Evolutionary conservation across 2,888 invertebrate genomes (phyloP).

Genomic region (Cataglyphis albicans): DNA sequence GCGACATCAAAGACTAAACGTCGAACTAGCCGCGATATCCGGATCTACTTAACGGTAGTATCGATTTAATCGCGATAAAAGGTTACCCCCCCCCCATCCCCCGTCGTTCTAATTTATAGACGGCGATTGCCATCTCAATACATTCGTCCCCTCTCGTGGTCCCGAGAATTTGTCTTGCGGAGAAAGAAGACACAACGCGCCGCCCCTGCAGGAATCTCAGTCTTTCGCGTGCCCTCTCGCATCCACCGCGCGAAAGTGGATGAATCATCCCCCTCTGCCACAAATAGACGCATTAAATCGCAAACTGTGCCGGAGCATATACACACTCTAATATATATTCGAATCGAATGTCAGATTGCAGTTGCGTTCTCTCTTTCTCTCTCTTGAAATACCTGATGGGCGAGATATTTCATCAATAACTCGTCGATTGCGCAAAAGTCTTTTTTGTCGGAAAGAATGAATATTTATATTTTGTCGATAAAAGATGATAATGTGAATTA

Average conservation of each 20-base stretch:
- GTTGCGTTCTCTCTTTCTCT: background rate
- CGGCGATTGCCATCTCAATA: constrained; percentile 73
- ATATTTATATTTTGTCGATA: background rate
- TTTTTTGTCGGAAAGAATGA: background rate
- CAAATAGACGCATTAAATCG: constrained; percentile 59
- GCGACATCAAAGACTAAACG: constrained; percentile 62
- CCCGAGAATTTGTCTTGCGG: constrained; percentile 72
- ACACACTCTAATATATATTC: constrained; percentile 35
- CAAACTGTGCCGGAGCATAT: constrained; percentile 47
- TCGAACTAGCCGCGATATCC: constrained; percentile 25
- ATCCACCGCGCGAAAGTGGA: constrained; percentile 14
- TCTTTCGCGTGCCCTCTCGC: constrained; percentile 21
- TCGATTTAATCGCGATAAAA: constrained; percentile 84
- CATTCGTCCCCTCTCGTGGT: constrained; percentile 70
- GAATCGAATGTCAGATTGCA: constrained; percentile 50
- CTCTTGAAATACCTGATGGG: constrained; percentile 28
- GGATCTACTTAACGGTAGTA: constrained; percentile 72
- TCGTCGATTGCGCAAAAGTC: constrained; percentile 29
- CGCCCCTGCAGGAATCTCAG: constrained; percentile 51
- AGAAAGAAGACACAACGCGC: constrained; percentile 62
- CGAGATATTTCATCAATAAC: constrained; percentile 39
- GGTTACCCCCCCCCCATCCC: constrained; percentile 65
- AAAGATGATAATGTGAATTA: background rate
- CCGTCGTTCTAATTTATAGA: constrained; percentile 80
- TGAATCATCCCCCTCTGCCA: background rate